phyloP scores from a whole-genome alignment of 2,797 vertebrate species.

The Pampus argenteus region DNA sequence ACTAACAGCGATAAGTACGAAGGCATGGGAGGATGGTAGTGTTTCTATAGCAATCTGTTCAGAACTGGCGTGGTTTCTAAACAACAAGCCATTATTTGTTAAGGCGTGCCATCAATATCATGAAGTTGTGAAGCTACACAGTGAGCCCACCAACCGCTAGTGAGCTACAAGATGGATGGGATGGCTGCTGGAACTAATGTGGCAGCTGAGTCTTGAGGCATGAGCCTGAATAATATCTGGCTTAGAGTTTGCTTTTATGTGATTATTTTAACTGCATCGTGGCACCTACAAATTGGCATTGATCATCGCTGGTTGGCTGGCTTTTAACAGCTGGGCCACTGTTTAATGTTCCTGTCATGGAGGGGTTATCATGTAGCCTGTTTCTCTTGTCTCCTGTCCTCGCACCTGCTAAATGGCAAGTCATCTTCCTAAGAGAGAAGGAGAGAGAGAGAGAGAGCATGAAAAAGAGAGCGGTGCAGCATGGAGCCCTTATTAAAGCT shows the following conservation, averaged over 20 bases:
- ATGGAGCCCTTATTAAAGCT: constrained; percentile 82
- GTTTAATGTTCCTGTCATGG: constrained; percentile 69
- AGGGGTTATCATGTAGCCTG: constrained; percentile 67
- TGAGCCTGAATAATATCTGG: constrained; percentile 61
- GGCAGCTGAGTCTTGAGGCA: constrained; percentile 54
- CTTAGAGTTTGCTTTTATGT: constrained; percentile 45
- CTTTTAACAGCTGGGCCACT: constrained; percentile 59
- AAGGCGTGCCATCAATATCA: constrained; percentile 56
- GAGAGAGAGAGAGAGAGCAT: constrained; percentile 60
- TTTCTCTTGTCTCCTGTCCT: constrained; percentile 65
- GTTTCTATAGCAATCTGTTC: constrained; percentile 49
- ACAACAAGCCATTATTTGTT: constrained; percentile 59
- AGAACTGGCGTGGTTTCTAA: constrained; percentile 41
- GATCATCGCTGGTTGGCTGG: constrained; percentile 58
- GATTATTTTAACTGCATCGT: constrained; percentile 52
- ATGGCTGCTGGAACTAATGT: constrained; percentile 68
- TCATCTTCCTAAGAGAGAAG: constrained; percentile 58
- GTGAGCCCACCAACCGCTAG: constrained; percentile 42
- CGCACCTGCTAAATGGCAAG: constrained; percentile 71
- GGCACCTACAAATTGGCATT: constrained; percentile 52
- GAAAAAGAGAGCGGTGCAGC: constrained; percentile 65
- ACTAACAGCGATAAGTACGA: constrained; percentile 49
- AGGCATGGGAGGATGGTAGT: constrained; percentile 21
- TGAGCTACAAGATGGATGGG: constrained; percentile 60
- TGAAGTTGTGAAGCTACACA: constrained; percentile 55